Conservation (phyloP, 2,888 invertebrate genomes). For the Bombylius major region DNA sequence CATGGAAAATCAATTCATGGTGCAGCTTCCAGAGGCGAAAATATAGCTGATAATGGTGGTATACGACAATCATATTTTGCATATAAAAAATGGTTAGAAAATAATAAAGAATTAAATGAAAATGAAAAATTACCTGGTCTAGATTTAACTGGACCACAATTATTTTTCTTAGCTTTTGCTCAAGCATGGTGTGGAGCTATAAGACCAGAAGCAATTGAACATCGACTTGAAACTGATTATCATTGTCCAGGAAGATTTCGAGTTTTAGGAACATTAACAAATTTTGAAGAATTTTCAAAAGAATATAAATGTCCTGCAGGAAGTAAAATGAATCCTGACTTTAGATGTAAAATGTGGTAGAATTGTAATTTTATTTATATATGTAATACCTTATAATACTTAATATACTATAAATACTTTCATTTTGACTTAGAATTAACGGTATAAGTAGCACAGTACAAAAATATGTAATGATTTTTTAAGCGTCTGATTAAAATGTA, state of each 20-base stretch:
- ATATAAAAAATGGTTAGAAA: constrained; percentile 57
- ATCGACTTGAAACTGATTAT: constrained; percentile 67
- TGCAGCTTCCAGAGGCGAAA: constrained; percentile 84
- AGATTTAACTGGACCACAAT: constrained; percentile 52
- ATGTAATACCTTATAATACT: too few relatives aligned
- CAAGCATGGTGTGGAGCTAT: constrained; percentile 82
- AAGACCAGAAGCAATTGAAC: constrained; percentile 59
- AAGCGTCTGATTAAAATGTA: too few relatives aligned
- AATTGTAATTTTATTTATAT: not conserved
- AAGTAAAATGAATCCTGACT: constrained; percentile 82
- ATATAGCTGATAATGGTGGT: constrained; percentile 91
- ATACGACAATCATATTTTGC: constrained; percentile 82
- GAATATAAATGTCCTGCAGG: constrained; percentile 78
- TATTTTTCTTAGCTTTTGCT: constrained; percentile 75
- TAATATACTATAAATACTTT: too few relatives aligned
- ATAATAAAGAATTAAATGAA: constrained; percentile 47
- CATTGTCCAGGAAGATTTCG: constrained; percentile 69
- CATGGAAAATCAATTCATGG: constrained; percentile 42
- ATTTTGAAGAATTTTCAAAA: constrained; percentile 79
- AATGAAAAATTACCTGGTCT: constrained; percentile 54
- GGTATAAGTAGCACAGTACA: too few relatives aligned
- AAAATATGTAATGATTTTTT: too few relatives aligned
- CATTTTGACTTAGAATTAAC: too few relatives aligned
- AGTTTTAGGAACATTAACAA: constrained; percentile 84
- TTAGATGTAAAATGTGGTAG: constrained; percentile 88